Evolutionary conservation across 2,113 vertebrate genomes (phyloP).

Genomic region (Tricholaema leucomelas): DNA sequence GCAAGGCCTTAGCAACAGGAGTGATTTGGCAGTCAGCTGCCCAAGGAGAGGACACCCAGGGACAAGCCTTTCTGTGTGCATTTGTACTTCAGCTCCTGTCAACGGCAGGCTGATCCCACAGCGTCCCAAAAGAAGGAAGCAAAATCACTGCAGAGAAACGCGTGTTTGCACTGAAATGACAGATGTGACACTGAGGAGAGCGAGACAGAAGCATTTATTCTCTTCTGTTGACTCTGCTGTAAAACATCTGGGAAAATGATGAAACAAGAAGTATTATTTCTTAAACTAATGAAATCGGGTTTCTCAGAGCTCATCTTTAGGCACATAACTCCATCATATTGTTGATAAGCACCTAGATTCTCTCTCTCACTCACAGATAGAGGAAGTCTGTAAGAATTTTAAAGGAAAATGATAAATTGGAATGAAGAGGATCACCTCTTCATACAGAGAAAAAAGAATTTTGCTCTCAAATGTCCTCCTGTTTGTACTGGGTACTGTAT

Average conservation of each 20-base stretch:
- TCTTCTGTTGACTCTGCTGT: neutral
- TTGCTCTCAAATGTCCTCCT: neutral
- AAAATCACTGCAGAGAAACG: neutral
- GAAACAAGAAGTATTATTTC: neutral
- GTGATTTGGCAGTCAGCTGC: neutral
- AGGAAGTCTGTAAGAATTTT: neutral
- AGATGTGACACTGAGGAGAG: neutral
- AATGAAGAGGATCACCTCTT: neutral
- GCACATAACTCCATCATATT: neutral
- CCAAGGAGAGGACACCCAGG: neutral
- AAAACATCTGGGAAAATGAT: neutral
- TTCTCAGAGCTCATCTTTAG: neutral
- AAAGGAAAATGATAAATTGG: neutral
- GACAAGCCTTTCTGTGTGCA: neutral
- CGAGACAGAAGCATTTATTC: neutral
- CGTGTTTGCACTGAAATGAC: neutral
- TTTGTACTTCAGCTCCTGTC: neutral
- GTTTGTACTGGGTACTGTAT: neutral
- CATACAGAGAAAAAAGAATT: neutral
- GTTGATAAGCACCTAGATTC: neutral
- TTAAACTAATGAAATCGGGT: neutral
- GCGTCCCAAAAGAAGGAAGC: neutral
- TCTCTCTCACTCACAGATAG: neutral
- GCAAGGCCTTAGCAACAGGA: rapidly evolving
- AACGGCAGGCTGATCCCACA: neutral